Evolutionary conservation across 2,888 invertebrate genomes (phyloP), one percentile per base, ranked within the genome.

Genomic region (Caenorhabditis uteleia): DNA sequence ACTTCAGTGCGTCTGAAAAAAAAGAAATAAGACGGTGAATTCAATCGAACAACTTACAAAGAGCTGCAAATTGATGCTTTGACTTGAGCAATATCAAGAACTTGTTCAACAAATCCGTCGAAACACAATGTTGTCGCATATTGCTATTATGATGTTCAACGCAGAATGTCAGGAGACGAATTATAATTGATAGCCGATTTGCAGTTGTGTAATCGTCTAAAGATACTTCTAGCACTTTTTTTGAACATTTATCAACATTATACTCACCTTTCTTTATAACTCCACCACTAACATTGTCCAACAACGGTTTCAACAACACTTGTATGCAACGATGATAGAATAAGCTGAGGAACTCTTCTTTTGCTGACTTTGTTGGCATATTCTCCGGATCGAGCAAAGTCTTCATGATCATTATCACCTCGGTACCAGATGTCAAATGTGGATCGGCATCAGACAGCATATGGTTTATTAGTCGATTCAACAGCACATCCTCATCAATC

Each of bases 261-360:
- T 14, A 16, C 23, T 49, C 20, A 78, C 77, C 77, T 45, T 65
- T 62, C 31, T 80, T 69, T 25, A 69, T 56, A 12, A 44, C 29
- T 16, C 68, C 79, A 31, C 68, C 68, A 21, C 62, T 56, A 10
- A 95, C 95, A 85, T 95, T 95, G 64, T 91, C 90, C 83, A 95
- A 86, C 55, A 99, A 86, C n/a, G 97, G 97, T 58, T 92, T 94
- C 89, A 95, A 92, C 78, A 98, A 88, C 51, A 92, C 91, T 84
- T 93, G 92, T 88, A 98, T 92, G 87, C 94, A 94, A 86, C 94
- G 91, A 85, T 94, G 95, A 87, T 99, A 99, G 87, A 98, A 99
- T 86, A 95, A 94, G 85, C 91, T 92, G 54, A 99, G 88, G 85
- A 99, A 99, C 85, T 98, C 97, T 18, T 93, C 91, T 86, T 95